Base-by-base conservation (phyloP, 2,797 vertebrate genomes). In the Brotula barbata region DNA sequence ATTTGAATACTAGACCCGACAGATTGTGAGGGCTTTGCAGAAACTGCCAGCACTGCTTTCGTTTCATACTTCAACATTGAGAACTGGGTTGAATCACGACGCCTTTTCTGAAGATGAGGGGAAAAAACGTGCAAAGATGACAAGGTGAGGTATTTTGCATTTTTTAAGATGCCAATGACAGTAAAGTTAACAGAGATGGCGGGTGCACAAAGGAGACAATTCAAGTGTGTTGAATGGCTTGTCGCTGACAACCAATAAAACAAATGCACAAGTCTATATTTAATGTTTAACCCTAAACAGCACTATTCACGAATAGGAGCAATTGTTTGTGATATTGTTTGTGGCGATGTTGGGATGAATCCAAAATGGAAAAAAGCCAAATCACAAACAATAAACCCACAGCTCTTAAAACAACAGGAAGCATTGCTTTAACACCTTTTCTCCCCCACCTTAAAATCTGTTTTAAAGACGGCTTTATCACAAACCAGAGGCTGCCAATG, bases 181-280 rank as follows among this genome's bases (percentile, higher is more conserved):
- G 47, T 54, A 46, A 61, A 20, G 36, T 51, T 34, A 37, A 61
- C 9, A 42, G 2, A 40, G 21, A 41, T 10, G 19, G 34, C 10
- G 16, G 28, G 22, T 48, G 39, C 58, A 56, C 12, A 14, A 3
- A n/a, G 21, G 36, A 64, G 25, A 55, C 12, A 9, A 41, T 47
- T 16, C 46, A 34, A 7, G 21, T 21, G 22, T 44, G 45, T 28
- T 21, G 25, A 28, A 13, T 28, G 53, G 6, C 22, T 28, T 50
- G 34, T 36, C 25, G 28, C 14, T 53, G 25, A 52, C 43, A 43
- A 58, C 16, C 39, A 51, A 15, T 12, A 42, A 10, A 48, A 41
- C 17, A 6, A 43, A 3, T 16, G 8, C 51, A 19, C 13, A 54
- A 57, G 70, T 71, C 23, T 49, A 68, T 62, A 68, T 37, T 54